These are phyloP conservation scores for Miichthys miiuy DNA, from an alignment of 2,797 vertebrate genomes.

Conservation along the genomic window DNA sequence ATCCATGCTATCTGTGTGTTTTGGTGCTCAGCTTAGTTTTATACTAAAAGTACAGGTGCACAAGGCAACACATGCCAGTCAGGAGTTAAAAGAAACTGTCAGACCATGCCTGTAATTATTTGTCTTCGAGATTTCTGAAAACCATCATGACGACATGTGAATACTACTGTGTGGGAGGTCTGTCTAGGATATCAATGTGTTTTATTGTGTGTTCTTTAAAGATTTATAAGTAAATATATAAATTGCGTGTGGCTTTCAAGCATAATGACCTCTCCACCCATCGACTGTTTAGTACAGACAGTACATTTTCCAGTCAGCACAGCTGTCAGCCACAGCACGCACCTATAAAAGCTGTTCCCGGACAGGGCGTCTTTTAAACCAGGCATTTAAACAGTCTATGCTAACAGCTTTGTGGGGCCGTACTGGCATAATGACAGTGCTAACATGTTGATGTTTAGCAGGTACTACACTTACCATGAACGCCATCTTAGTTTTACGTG, in stretches of 20 bases:
- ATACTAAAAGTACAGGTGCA: background rate
- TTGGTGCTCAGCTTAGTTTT: background rate
- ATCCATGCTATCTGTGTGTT: background rate
- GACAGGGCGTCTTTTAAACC: background rate
- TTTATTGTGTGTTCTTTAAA: slow-evolving; percentile 7
- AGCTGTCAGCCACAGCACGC: background rate
- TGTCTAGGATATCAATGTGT: background rate
- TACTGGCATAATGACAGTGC: background rate
- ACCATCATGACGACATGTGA: slow-evolving; percentile 15
- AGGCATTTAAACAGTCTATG: background rate
- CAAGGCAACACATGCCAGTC: background rate
- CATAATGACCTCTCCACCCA: slow-evolving; percentile 8
- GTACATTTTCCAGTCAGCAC: slow-evolving; percentile 1
- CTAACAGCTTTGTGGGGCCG: background rate
- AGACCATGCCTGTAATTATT: background rate
- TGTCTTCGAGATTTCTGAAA: background rate
- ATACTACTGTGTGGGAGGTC: slow-evolving; percentile 23
- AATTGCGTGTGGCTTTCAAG: slow-evolving; percentile 1
- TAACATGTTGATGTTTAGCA: background rate
- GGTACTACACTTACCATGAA: no score
- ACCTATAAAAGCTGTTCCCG: background rate
- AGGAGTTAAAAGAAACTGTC: background rate
- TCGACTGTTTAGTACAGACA: background rate
- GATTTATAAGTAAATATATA: slow-evolving; percentile 10
- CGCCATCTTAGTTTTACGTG: no score